A percentile compares a stretch with the other conserved stretches of the same genome.
These are phyloP conservation scores for Lasioglossum leucozonium DNA, from an alignment of 2,888 invertebrate species.

Conservation along the genomic window DNA sequence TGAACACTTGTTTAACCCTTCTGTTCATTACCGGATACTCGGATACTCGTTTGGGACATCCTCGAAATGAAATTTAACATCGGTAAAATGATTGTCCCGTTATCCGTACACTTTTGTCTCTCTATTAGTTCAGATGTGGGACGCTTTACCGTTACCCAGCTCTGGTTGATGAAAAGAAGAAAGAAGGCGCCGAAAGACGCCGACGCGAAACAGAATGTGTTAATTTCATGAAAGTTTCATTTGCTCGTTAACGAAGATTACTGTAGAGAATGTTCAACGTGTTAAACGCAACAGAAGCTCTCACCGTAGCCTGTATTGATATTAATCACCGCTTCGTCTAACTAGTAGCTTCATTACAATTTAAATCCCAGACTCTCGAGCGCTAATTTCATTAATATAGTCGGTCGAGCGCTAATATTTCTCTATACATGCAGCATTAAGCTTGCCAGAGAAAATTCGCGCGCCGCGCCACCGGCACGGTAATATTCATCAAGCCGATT, in stretches of 20 bases:
- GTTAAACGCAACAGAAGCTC: neutral
- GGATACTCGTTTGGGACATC: neutral
- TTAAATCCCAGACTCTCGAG: neutral
- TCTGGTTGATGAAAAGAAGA: neutral
- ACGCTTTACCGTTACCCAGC: neutral
- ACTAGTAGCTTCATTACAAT: neutral
- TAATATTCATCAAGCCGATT: neutral
- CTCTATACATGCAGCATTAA: neutral
- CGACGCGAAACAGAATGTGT: neutral
- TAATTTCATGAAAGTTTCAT: neutral
- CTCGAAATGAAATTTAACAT: too few species aligned
- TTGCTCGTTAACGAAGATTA: neutral
- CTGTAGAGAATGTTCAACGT: neutral
- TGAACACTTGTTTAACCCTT: neutral
- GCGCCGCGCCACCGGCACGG: neutral
- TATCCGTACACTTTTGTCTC: too few species aligned
- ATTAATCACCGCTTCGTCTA: neutral
- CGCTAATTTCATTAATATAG: neutral
- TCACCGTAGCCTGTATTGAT: neutral
- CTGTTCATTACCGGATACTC: neutral
- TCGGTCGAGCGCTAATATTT: neutral
- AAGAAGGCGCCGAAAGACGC: neutral
- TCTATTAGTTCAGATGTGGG: too few species aligned
- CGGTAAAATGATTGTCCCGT: too few species aligned
- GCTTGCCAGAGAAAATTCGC: conserved; percentile 1